Conservation (phyloP, 2,797 vertebrate species). For the Tenualosa ilisha region DNA sequence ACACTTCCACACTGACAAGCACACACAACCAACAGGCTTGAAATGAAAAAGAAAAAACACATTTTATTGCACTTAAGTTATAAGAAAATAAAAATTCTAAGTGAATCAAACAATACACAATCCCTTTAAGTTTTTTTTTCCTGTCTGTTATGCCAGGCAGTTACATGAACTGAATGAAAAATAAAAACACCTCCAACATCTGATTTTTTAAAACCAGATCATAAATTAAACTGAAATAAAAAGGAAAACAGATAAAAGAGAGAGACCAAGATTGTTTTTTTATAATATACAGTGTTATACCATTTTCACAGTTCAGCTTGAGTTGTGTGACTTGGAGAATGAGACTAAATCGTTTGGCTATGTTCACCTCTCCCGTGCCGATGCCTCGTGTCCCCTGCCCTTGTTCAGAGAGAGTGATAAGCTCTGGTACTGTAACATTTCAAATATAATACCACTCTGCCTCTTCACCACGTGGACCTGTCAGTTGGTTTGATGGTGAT, state of each 20-base stretch:
- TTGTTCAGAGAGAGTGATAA: neutral
- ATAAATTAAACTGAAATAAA: conserved; percentile 93
- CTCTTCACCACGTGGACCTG: conserved; percentile 50
- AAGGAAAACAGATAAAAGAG: conserved; percentile 78
- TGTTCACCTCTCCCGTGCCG: conserved; percentile 74
- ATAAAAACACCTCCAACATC: conserved; percentile 95
- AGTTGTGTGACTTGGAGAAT: conserved; percentile 97
- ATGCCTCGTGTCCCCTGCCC: conserved; percentile 46
- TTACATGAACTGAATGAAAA: conserved; percentile 95
- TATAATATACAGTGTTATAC: conserved; percentile 99
- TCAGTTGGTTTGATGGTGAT: conserved; percentile 37
- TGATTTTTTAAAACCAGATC: conserved; percentile 98
- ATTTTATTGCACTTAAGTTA: conserved; percentile 99
- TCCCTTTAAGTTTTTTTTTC: conserved; percentile 91
- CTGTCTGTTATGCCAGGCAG: conserved; percentile 97
- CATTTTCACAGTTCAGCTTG: conserved; percentile 99
- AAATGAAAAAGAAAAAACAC: conserved; percentile 79
- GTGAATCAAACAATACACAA: conserved; percentile 99
- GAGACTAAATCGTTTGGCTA: conserved; percentile 88
- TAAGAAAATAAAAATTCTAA: conserved; percentile 99
- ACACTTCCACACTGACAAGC: conserved; percentile 81
- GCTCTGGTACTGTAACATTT: conserved; percentile 4
- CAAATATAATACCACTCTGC: neutral
- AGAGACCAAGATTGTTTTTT: conserved; percentile 81
- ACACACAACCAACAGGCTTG: conserved; percentile 80